Evolutionary conservation across 2,888 invertebrate genomes (phyloP).

Genomic region (Strigamia maritima): DNA sequence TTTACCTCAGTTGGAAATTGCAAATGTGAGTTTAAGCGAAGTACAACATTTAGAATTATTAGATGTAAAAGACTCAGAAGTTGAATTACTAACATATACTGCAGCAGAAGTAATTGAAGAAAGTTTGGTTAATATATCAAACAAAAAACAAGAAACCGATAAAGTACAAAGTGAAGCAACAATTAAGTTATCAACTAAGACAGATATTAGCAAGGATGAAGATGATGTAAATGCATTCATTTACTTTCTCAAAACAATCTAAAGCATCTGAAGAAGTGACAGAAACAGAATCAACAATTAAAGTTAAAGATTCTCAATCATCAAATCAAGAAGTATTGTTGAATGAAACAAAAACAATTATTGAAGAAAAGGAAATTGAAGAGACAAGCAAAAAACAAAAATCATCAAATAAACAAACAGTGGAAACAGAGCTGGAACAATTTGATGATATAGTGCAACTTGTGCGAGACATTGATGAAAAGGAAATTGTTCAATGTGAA

Average conservation of each 20-base stretch:
- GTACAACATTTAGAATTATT: background rate
- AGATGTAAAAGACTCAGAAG: background rate
- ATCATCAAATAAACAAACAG: constrained; percentile 48
- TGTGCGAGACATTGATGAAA: constrained; percentile 20
- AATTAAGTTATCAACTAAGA: too few relatives aligned
- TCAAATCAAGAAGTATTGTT: too few relatives aligned
- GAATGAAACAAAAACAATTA: too few relatives aligned
- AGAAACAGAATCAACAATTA: too few relatives aligned
- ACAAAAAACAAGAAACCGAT: too few relatives aligned
- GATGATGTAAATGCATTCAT: too few relatives aligned
- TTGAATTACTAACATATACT: background rate
- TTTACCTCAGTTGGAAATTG: background rate
- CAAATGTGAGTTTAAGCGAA: background rate
- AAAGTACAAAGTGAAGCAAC: too few relatives aligned
- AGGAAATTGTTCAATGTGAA: background rate
- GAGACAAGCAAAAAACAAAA: constrained; percentile 46
- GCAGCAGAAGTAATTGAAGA: background rate
- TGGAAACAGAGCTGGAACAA: background rate
- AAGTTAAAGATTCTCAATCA: too few relatives aligned
- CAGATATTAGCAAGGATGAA: too few relatives aligned
- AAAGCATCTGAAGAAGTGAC: too few relatives aligned
- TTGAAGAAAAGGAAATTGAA: background rate
- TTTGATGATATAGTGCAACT: background rate
- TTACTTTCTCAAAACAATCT: too few relatives aligned
- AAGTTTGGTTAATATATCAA: too few relatives aligned